Evolutionary conservation across 2,888 invertebrate genomes (phyloP).

Genomic region (Protula sp.): DNA sequence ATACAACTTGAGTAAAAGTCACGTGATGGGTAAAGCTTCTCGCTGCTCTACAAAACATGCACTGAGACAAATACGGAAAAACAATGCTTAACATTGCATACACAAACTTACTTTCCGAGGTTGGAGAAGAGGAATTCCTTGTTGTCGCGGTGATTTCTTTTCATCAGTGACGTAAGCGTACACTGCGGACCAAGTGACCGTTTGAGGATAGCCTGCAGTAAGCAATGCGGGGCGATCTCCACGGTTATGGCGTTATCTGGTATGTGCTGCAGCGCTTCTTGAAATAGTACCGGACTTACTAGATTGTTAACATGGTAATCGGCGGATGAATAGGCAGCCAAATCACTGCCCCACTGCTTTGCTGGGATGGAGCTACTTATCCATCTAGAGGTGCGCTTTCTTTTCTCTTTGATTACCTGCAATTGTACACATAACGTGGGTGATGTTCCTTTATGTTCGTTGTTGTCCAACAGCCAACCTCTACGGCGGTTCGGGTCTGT

Average conservation of each 20-base stretch:
- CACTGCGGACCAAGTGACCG: constrained; percentile 71
- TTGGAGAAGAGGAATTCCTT: constrained; percentile 69
- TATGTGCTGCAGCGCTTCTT: constrained; percentile 77
- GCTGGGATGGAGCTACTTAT: constrained; percentile 89
- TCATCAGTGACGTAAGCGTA: constrained; percentile 79
- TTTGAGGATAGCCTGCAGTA: constrained; percentile 88
- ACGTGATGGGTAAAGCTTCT: too few relatives aligned
- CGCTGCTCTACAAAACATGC: too few relatives aligned
- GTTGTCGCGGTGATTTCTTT: constrained; percentile 72
- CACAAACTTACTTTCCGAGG: constrained; percentile 71
- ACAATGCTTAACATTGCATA: too few relatives aligned
- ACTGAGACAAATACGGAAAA: too few relatives aligned
- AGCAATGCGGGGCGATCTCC: constrained; percentile 89
- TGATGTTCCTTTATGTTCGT: too few relatives aligned
- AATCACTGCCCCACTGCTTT: constrained; percentile 70
- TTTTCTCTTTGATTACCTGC: constrained; percentile 70
- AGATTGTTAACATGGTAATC: constrained; percentile 95
- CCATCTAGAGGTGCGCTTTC: constrained; percentile 78
- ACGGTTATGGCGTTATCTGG: constrained; percentile 83
- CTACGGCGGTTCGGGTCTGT: too few relatives aligned
- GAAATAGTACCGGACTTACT: constrained; percentile 86
- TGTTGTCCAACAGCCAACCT: too few relatives aligned
- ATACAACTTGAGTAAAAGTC: too few relatives aligned
- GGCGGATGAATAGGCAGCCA: constrained; percentile 78
- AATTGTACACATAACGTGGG: too few relatives aligned